Conservation (phyloP, 2,888 invertebrate genomes). For the Troides helena region DNA sequence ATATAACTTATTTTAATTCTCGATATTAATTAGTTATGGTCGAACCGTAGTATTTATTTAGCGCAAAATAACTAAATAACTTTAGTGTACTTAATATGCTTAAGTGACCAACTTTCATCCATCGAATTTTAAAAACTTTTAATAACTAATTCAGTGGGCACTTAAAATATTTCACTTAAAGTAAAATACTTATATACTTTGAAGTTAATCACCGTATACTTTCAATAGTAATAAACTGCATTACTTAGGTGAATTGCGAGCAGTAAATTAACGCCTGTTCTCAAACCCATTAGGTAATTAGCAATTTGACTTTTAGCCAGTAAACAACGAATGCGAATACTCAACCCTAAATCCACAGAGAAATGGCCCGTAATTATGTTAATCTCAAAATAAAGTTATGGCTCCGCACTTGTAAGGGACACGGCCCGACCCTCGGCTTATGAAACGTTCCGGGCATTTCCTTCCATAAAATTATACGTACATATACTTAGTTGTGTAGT, state of each 20-base stretch:
- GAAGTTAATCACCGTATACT: not conserved
- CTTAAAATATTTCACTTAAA: no score
- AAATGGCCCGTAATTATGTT: slow-evolving; percentile 71
- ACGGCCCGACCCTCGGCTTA: slow-evolving; percentile 50
- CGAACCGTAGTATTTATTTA: no score
- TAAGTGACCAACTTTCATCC: no score
- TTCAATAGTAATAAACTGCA: not conserved
- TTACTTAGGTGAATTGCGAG: slow-evolving; percentile 14
- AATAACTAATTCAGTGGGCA: no score
- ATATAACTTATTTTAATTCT: no score
- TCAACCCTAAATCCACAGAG: slow-evolving; percentile 52
- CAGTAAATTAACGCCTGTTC: slow-evolving; percentile 55
- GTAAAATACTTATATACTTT: no score
- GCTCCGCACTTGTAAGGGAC: slow-evolving; percentile 65
- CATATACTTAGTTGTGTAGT: slow-evolving; percentile 37
- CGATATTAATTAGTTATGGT: no score
- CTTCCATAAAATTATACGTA: slow-evolving; percentile 47
- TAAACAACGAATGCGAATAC: slow-evolving; percentile 46
- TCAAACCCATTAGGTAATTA: slow-evolving; percentile 46
- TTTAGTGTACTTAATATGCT: no score
- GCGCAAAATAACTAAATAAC: no score
- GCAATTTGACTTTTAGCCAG: slow-evolving; percentile 42
- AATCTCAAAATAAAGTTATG: slow-evolving; percentile 76
- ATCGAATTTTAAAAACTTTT: no score
- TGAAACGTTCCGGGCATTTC: slow-evolving; percentile 54